These are phyloP conservation scores for Phymastichus coffea DNA, from an alignment of 1,140 invertebrate species.

Conservation along the genomic window DNA sequence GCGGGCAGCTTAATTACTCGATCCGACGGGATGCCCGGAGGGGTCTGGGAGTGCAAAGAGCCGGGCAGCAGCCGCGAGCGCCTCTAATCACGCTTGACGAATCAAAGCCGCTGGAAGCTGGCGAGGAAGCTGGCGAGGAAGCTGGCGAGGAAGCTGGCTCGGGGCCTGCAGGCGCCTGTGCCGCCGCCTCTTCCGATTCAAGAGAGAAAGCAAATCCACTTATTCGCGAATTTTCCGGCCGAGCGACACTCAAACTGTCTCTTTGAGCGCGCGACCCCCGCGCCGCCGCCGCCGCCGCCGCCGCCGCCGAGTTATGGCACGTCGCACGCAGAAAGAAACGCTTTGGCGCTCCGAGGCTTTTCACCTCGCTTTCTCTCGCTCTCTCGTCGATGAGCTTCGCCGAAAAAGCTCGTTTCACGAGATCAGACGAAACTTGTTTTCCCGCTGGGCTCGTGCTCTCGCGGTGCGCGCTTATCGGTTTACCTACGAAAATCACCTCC, in stretches of 20 bases:
- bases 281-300: too few relatives aligned
- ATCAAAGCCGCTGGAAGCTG: constrained; percentile 13
- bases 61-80: neutral
- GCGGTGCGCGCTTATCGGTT: too few relatives aligned
- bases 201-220: constrained; percentile 4
- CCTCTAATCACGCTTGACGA: constrained; percentile 27
- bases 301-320: too few relatives aligned
- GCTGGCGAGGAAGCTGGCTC: neutral
- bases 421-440: too few relatives aligned
- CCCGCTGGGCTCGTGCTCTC: too few relatives aligned
- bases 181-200: neutral
- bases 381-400: neutral
- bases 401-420: too few relatives aligned
- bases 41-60: neutral
- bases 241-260: constrained; percentile 3
- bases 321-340: too few relatives aligned
- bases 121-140: neutral
- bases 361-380: neutral
- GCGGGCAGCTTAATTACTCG: constrained; percentile 22
- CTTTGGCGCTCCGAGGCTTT: too few relatives aligned
- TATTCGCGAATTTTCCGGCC: constrained; percentile 13
- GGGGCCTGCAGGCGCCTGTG: neutral
- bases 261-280: neutral
- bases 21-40: neutral
- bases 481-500: too few relatives aligned